phyloP scores from a whole-genome alignment of 1,140 invertebrate species.

The Pseudomyrmex concolor region DNA sequence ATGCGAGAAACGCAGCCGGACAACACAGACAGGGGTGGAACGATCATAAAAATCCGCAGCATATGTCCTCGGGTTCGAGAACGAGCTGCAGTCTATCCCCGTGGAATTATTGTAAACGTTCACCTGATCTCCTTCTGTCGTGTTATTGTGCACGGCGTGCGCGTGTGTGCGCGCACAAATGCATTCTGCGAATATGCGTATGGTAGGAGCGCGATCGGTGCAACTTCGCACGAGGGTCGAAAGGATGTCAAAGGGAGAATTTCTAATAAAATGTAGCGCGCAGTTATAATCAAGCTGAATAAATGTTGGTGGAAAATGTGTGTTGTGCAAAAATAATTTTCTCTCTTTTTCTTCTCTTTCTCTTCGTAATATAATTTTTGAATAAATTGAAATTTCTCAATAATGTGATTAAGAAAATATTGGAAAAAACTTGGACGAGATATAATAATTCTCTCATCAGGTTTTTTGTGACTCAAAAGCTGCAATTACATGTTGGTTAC shows the following conservation, averaged over 20 bases:
- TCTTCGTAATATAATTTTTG: too few species aligned
- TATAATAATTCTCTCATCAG: background rate
- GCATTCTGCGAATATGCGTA: background rate
- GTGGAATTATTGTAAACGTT: constrained; percentile 63
- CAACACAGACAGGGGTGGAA: background rate
- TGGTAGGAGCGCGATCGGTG: background rate
- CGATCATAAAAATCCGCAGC: constrained; percentile 70
- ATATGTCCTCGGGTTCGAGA: constrained; percentile 68
- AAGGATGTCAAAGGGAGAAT: too few species aligned
- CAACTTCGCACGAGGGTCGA: too few species aligned
- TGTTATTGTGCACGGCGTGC: constrained; percentile 21
- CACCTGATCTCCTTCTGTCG: constrained; percentile 69
- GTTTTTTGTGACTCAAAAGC: background rate
- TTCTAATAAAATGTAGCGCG: too few species aligned
- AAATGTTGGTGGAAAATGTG: too few species aligned
- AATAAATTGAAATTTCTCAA: background rate
- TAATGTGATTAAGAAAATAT: background rate
- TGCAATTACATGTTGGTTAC: background rate
- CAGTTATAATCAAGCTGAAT: too few species aligned
- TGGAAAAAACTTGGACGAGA: background rate
- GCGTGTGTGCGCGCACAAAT: background rate
- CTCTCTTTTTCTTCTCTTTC: too few species aligned
- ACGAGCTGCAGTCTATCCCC: constrained; percentile 28
- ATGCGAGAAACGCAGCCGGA: constrained; percentile 4
- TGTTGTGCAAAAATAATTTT: too few species aligned